These are phyloP conservation scores for Trissolcus basalis DNA, from an alignment of 1,140 invertebrate species.

Conservation along the genomic window DNA sequence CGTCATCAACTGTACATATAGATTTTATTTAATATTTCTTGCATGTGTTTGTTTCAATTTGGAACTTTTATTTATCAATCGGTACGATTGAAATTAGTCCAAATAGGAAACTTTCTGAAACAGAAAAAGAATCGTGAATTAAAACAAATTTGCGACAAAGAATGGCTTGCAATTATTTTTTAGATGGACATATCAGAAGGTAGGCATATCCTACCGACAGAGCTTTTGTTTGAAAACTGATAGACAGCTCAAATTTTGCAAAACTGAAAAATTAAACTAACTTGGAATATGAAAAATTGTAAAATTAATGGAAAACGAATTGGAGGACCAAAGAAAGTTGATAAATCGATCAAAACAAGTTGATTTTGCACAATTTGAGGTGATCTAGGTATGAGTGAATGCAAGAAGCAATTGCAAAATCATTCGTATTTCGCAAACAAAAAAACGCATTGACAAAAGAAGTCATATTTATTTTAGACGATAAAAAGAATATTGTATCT, in stretches of 20 bases:
- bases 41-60: neutral
- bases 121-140: no score
- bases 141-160: slow-evolving; percentile 13
- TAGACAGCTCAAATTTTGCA: slow-evolving; percentile 8
- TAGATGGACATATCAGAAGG: slow-evolving; percentile 68
- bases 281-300: neutral
- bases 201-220: slow-evolving; percentile 64
- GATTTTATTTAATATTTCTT: slow-evolving; percentile 6
- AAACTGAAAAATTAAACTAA: neutral
- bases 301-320: no score
- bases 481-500: slow-evolving; percentile 49
- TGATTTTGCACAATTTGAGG: no score
- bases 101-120: no score
- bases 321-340: no score
- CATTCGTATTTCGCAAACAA: slow-evolving; percentile 38
- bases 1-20: slow-evolving; percentile 2
- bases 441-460: slow-evolving; percentile 44
- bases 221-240: slow-evolving; percentile 25
- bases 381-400: slow-evolving; percentile 1
- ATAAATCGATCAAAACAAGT: no score
- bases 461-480: slow-evolving; percentile 66
- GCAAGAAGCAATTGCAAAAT: slow-evolving; percentile 36
- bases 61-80: no score
- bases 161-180: slow-evolving; percentile 32
- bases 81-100: no score